Evolutionary conservation across 2,888 invertebrate genomes (phyloP), one percentile per base, ranked within the genome.

Genomic region (Zonitis immaculata): DNA sequence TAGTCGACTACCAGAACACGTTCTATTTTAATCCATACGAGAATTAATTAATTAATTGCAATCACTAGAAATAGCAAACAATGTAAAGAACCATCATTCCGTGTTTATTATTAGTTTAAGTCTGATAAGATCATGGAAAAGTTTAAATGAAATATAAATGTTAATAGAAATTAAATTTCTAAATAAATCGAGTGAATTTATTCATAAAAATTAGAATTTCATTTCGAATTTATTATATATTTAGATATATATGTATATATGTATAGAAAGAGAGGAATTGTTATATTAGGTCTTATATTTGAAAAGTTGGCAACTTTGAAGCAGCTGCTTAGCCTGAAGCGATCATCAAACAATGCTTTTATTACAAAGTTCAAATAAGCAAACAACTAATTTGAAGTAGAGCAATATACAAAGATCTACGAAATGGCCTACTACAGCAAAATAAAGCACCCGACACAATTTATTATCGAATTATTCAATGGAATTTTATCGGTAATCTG

Each of bases 1-100:
- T 56, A 53, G 50, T 42, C 25, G 30, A 49, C 28, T n/a, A n/a
- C 44, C 44, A 51, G 56, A 57, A 54, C 61, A 59, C 61, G 61
- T 58, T 47, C 51, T 50, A 50, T 47, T 58, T 58, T 61, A 61
- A 61, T 58, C 61, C 61, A 52, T 54, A 51, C 44, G 22, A 28
- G 16, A 27, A 49, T 47, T 58, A 61, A 61, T 61, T 61, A 58
- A 56, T n/a, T n/a, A n/a, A n/a, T n/a, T 59, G 58, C 53, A 54
- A 59, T 57, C 57, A 54, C 56, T 52, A n/a, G n/a, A n/a, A n/a
- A 48, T 47, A 27, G 53, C 49, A 58, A 54, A 56, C 52, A 55
- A 54, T 54, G 30, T 18, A n/a, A 22, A 11, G 39, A 39, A 25
- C 25, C 7, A 14, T 51, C 42, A 39, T 30, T 18, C 9, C 16